Conservation (phyloP, 2,888 invertebrate genomes). For the Thymelicus acteon region DNA sequence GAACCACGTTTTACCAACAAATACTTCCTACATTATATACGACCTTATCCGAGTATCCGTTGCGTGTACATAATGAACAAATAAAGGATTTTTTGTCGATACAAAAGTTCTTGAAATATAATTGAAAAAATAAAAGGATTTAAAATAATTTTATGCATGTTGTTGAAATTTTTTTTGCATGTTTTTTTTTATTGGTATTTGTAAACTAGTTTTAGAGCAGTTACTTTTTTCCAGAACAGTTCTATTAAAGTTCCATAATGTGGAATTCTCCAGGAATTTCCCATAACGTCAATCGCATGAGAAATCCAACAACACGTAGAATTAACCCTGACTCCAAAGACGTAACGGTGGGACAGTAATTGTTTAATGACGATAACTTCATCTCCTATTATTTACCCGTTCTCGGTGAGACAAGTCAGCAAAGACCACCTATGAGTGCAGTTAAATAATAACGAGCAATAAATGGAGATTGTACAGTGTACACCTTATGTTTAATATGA, state of each 20-base stretch:
- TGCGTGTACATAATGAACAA: slow-evolving; percentile 36
- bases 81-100: not conserved
- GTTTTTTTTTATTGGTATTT: too few species aligned
- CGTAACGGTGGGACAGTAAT: not conserved
- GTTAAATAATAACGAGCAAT: slow-evolving; percentile 28
- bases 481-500: slow-evolving; percentile 9
- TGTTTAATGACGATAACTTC: not conserved
- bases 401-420: not conserved
- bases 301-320: not conserved
- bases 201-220: too few species aligned
- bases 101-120: not conserved
- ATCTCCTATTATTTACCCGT: not conserved
- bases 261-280: too few species aligned
- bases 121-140: not conserved
- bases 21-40: slow-evolving; percentile 39
- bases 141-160: not conserved
- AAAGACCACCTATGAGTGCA: slow-evolving; percentile 7
- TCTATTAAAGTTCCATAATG: too few species aligned
- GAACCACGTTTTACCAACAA: slow-evolving; percentile 35
- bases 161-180: too few species aligned
- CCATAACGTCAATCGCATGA: too few species aligned
- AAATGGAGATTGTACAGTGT: slow-evolving; percentile 6
- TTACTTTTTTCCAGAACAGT: too few species aligned
- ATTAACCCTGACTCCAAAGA: not conserved
- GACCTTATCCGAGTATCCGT: slow-evolving; percentile 40